A percentile compares a stretch with the other conserved stretches of the same genome.
Evolutionary conservation across 2,888 invertebrate genomes (phyloP).

Genomic region (Augochlorella aurata): DNA sequence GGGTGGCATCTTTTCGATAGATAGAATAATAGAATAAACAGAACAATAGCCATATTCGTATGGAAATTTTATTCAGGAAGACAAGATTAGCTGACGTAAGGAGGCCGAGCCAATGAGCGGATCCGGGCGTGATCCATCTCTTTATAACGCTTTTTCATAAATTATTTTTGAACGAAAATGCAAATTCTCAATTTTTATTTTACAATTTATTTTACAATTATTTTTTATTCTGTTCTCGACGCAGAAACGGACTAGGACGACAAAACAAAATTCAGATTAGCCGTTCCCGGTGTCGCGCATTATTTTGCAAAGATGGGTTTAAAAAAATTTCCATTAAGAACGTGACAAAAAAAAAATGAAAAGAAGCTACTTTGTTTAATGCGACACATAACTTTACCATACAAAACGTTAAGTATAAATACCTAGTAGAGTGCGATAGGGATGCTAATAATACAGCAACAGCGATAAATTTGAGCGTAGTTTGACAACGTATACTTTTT

Average conservation of each 20-base stretch:
- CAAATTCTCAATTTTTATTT: too few species aligned
- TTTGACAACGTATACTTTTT: constrained; percentile 1
- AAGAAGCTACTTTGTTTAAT: not conserved
- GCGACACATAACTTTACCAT: not conserved
- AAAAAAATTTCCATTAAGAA: not conserved
- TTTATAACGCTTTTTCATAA: too few species aligned
- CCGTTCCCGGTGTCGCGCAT: not conserved
- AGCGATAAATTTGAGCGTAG: not conserved
- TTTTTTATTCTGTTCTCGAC: too few species aligned
- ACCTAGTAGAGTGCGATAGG: not conserved
- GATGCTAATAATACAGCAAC: not conserved
- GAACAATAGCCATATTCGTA: too few species aligned
- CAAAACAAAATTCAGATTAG: not conserved
- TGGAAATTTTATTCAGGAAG: too few species aligned
- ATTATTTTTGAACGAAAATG: too few species aligned
- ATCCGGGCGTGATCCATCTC: too few species aligned
- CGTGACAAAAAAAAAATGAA: not conserved
- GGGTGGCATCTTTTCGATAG: too few species aligned
- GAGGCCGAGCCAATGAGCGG: too few species aligned
- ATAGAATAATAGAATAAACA: too few species aligned
- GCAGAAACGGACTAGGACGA: not conserved
- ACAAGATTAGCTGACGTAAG: too few species aligned
- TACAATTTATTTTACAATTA: too few species aligned
- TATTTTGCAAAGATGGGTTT: not conserved
- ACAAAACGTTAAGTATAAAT: not conserved